Evolutionary conservation across 1,140 invertebrate genomes (phyloP).

Genomic region (Neelides sp.): DNA sequence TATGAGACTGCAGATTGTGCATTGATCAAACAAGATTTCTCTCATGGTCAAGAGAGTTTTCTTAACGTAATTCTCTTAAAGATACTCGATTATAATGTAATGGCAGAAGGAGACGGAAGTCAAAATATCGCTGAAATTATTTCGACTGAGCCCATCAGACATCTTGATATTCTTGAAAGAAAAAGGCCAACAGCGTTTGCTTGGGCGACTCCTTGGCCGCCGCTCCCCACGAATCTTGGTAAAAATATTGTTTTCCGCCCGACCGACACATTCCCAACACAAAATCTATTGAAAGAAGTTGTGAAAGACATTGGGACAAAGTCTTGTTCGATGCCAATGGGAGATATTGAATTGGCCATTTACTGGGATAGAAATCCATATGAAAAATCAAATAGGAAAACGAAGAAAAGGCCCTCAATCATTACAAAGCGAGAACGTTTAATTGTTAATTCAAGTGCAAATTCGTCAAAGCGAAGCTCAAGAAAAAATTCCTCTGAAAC

Average conservation of each 20-base stretch:
- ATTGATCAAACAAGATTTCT: no score
- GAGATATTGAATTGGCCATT: conserved; percentile 20
- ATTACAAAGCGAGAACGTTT: neutral
- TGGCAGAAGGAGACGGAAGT: no score
- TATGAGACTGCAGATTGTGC: no score
- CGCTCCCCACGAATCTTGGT: conserved; percentile 10
- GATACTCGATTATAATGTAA: no score
- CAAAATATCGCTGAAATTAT: no score
- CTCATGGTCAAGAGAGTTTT: no score
- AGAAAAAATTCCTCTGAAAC: neutral
- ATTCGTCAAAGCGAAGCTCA: neutral
- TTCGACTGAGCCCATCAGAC: neutral
- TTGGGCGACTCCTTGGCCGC: conserved; percentile 12
- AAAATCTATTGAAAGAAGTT: neutral
- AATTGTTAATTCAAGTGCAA: neutral
- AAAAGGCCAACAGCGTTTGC: conserved; percentile 12
- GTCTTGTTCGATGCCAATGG: neutral
- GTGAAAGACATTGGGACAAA: neutral
- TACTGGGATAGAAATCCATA: conserved; percentile 20
- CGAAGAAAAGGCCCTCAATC: neutral
- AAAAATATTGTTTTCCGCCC: conserved; percentile 20
- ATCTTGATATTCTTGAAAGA: conserved; percentile 2
- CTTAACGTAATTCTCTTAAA: no score
- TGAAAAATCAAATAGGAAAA: no score
- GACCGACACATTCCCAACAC: neutral